Evolutionary conservation across 2,888 invertebrate genomes (phyloP).

Genomic region (Cosmopolites sordidus): DNA sequence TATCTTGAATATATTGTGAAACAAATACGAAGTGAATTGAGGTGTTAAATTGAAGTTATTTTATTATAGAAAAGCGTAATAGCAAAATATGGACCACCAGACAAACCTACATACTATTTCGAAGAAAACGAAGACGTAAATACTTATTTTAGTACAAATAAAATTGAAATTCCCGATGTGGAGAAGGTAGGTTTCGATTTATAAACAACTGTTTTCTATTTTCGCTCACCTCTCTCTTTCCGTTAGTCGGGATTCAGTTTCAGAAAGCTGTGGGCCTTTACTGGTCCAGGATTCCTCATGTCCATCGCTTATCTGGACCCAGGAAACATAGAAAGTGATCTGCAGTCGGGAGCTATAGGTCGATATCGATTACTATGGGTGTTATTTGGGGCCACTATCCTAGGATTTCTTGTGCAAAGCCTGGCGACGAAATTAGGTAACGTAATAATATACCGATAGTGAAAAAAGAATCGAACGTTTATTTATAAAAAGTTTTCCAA

Average conservation of each 20-base stretch:
- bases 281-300: conserved; percentile 89
- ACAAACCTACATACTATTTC: conserved; percentile 25
- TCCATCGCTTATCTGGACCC: conserved; percentile 89
- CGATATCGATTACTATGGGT: conserved; percentile 82
- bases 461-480: no score
- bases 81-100: background rate
- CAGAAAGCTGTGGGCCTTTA: conserved; percentile 84
- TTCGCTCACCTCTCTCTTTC: no score
- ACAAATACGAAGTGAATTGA: no score
- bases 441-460: background rate
- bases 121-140: conserved; percentile 40
- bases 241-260: conserved; percentile 67
- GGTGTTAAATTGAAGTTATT: no score
- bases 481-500: no score
- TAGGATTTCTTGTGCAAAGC: conserved; percentile 80
- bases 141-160: conserved; percentile 59
- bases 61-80: background rate
- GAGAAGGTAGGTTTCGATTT: conserved; percentile 45
- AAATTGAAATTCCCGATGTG: conserved; percentile 56
- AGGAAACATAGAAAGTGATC: conserved; percentile 87
- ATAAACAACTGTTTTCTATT: no score
- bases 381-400: conserved; percentile 72
- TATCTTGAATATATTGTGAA: no score
- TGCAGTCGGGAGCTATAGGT: conserved; percentile 76
- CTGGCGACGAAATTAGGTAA: conserved; percentile 61